A percentile compares a stretch with the other conserved stretches of the same genome.
Conservation (phyloP, 2,888 invertebrate genomes). For the Habrosyne pyritoides region DNA sequence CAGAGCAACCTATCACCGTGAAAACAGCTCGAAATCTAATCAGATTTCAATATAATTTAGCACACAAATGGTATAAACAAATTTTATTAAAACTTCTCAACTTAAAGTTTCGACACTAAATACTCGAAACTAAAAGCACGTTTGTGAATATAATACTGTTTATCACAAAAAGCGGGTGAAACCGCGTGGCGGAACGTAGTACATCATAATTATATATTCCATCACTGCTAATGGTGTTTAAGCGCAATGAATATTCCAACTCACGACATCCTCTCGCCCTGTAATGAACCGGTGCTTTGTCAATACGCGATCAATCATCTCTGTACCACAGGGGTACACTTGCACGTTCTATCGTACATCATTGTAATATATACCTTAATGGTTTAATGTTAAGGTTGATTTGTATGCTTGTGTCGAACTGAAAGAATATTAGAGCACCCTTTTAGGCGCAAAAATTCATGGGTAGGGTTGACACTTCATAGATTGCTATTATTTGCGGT, state of each 20-base stretch:
- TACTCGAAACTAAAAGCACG: too few species aligned
- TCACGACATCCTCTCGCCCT: slow-evolving; percentile 15
- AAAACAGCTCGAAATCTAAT: too few species aligned
- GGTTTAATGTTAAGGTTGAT: background rate
- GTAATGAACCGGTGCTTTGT: slow-evolving; percentile 28
- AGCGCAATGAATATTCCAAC: slow-evolving; percentile 22
- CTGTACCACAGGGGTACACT: background rate
- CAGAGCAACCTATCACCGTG: too few species aligned
- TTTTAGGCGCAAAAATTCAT: background rate
- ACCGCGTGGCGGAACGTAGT: background rate
- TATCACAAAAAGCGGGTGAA: too few species aligned
- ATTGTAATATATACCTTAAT: slow-evolving; percentile 2
- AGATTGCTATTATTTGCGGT: too few species aligned
- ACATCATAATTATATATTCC: background rate
- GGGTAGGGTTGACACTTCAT: background rate
- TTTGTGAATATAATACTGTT: too few species aligned
- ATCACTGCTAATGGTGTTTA: slow-evolving; percentile 4
- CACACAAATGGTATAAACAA: too few species aligned
- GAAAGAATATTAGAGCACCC: background rate
- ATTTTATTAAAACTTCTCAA: too few species aligned
- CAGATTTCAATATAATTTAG: too few species aligned
- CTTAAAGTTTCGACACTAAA: too few species aligned
- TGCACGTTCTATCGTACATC: background rate
- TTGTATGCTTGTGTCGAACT: background rate
- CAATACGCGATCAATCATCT: slow-evolving; percentile 26